Conservation (phyloP, 2,888 invertebrate species). For the Cataglyphis cursor region DNA sequence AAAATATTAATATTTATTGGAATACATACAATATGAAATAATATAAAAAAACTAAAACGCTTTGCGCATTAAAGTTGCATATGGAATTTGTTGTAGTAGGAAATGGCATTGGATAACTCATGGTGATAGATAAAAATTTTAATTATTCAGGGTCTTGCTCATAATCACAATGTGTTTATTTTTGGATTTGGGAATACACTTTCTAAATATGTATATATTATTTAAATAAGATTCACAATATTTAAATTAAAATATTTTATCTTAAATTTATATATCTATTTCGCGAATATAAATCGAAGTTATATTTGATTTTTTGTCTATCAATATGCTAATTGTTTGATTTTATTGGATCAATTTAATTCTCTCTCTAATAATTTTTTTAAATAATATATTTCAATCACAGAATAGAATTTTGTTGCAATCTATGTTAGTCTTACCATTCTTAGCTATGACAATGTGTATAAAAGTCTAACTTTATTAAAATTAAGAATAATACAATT, state of each 20-base stretch:
- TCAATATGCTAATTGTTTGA: background rate
- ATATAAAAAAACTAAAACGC: constrained; percentile 12
- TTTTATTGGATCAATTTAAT: background rate
- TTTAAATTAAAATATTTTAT: background rate
- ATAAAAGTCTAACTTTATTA: background rate
- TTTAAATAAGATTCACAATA: constrained; percentile 2
- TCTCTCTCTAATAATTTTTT: background rate
- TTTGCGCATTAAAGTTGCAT: constrained; percentile 29
- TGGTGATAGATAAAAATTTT: constrained; percentile 23
- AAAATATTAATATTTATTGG: constrained; percentile 13
- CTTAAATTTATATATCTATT: background rate
- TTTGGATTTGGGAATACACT: background rate
- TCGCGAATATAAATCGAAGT: background rate
- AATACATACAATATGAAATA: constrained; percentile 11
- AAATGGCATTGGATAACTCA: constrained; percentile 21
- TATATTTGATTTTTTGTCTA: background rate
- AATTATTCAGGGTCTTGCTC: background rate
- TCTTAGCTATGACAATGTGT: background rate
- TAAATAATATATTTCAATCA: background rate
- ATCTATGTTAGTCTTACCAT: background rate
- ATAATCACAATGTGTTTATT: background rate
- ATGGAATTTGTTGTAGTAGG: constrained; percentile 8
- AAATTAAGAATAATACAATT: background rate
- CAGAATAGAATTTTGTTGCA: background rate
- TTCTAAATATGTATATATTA: constrained; percentile 1